These are phyloP conservation scores for Lamellibrachia columna DNA, from an alignment of 2,888 invertebrate genomes.

Conservation along the genomic window DNA sequence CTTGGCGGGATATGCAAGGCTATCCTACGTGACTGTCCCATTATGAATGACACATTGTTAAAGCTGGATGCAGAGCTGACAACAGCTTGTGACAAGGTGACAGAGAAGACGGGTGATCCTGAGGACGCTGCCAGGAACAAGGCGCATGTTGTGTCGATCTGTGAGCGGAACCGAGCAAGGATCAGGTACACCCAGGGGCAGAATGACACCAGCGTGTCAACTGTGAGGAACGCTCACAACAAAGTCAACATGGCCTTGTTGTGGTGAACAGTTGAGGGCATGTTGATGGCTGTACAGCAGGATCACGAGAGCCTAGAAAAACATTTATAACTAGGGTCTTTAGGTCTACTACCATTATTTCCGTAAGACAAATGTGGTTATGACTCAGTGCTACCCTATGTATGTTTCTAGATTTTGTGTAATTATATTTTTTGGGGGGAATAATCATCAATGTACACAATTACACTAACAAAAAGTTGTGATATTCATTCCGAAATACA, in stretches of 20 bases:
- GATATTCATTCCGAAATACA: neutral
- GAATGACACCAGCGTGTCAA: neutral
- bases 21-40: neutral
- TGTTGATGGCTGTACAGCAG: neutral
- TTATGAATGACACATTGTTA: neutral
- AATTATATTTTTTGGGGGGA: neutral
- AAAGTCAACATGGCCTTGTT: constrained; percentile 3
- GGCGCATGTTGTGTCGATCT: neutral
- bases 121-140: neutral
- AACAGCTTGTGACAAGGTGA: neutral
- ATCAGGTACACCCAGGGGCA: neutral
- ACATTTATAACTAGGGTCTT: neutral
- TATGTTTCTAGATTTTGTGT: neutral
- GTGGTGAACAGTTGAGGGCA: neutral
- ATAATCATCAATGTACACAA: neutral
- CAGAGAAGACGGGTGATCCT: neutral
- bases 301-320: neutral
- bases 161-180: neutral
- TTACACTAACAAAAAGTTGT: neutral
- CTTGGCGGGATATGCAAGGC: neutral
- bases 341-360: neutral
- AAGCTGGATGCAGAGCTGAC: neutral
- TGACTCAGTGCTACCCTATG: neutral
- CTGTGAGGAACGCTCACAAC: neutral
- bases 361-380: neutral